Base-by-base conservation (phyloP, 2,888 invertebrate genomes). In the Suillia variegata region DNA sequence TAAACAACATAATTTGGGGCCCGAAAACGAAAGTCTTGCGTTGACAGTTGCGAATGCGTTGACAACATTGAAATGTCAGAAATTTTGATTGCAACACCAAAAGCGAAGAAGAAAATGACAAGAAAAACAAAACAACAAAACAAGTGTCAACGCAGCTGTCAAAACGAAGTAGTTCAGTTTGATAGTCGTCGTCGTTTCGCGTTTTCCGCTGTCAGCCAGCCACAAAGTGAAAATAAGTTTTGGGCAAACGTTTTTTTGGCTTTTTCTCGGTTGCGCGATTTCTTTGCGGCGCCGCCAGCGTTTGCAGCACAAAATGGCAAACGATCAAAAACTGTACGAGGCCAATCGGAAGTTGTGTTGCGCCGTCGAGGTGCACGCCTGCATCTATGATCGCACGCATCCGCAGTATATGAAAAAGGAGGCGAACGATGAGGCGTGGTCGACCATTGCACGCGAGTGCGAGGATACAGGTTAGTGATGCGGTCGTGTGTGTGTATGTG, bases 371-470 rank as follows among this genome's bases (percentile, higher is more conserved):
- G 65, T 65, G 17, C 66, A 74, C 51, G 54, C 67, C 0, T 54
- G 65, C 53, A 55, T 79, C 24, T 71, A 78, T 58, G 79, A 78
- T 72, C 71, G 64, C 45, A 51, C 13, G 15, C 55, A 68, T 54
- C 59, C 58, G 55, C 38, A 63, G 45, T 70, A 71, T 65, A 62
- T 63, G 31, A 72, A 70, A 58, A 70, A 67, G 50, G 53, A 59
- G 10, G 59, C 62, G 1, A 66, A 66, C 48, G 71, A 71, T 51
- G 66, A 62, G 47, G 66, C 70, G 17, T 78, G 78, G 78, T 60
- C 65, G 13, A 33, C 61, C 57, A 66, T 74, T 4, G 65, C 72
- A 2, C 38, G 52, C 49, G 66, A 72, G 56, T 59, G 64, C 15
- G 66, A 65, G 12, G 67, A 62, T 49, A 42, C 68, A 49, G 74